phyloP scores from a whole-genome alignment of 2,113 vertebrate genomes.

The Cyanoliseus patagonus region DNA sequence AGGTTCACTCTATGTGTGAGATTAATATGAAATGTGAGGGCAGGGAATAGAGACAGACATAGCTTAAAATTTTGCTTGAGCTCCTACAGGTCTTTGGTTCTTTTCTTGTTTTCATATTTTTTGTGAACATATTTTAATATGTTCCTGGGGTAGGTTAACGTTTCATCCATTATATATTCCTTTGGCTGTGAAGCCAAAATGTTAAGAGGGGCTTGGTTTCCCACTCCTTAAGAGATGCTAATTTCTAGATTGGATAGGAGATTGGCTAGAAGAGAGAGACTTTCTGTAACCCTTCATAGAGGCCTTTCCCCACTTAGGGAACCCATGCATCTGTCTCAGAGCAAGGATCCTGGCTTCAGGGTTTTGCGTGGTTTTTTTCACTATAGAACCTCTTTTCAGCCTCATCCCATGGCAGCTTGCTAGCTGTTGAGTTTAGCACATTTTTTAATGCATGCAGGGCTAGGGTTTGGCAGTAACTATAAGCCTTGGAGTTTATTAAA shows the following conservation, averaged over 20 bases:
- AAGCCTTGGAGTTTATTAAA: not conserved
- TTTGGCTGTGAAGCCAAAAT: not conserved
- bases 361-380: not conserved
- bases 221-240: not conserved
- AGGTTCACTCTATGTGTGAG: not conserved
- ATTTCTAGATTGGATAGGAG: not conserved
- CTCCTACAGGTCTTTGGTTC: not conserved
- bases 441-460: not conserved
- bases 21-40: not conserved
- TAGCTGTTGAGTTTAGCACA: not conserved
- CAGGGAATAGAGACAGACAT: not conserved
- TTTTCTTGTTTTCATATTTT: not conserved
- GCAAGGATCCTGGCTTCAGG: not conserved
- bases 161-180: not conserved
- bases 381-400: not conserved
- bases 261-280: not conserved
- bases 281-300: not conserved
- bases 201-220: not conserved
- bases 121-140: not conserved
- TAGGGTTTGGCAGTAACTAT: not conserved
- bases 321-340: not conserved
- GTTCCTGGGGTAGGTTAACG: not conserved
- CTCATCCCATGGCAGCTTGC: not conserved
- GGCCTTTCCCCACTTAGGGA: not conserved
- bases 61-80: not conserved